phyloP scores from a whole-genome alignment of 2,888 invertebrate species.

The Trichogramma evanescens region DNA sequence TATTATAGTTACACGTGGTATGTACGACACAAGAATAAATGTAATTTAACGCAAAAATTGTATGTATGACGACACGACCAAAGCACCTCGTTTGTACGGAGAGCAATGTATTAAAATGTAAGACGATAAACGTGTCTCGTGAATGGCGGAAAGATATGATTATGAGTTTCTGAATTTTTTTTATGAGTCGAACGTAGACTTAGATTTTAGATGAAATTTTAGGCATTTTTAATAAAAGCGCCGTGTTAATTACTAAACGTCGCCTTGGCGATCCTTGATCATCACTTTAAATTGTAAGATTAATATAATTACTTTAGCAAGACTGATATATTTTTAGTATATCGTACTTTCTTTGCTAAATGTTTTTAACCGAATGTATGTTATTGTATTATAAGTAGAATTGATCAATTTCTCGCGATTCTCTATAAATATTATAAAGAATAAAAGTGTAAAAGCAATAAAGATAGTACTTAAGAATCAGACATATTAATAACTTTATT shows the following conservation, averaged over 20 bases:
- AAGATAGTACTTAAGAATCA: constrained; percentile 16
- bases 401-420: constrained; percentile 18
- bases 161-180: constrained; percentile 20
- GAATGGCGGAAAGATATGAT: constrained; percentile 3
- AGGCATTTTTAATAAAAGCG: constrained; percentile 12
- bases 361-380: constrained; percentile 12
- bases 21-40: not conserved
- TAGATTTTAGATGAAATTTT: constrained; percentile 20
- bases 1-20: constrained; percentile 22
- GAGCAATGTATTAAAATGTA: not conserved
- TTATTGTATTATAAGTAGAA: constrained; percentile 15
- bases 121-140: not conserved
- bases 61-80: constrained; percentile 40
- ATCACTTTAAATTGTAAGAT: no score
- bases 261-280: no score
- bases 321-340: constrained; percentile 18
- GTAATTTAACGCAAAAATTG: not conserved
- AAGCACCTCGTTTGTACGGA: constrained; percentile 34
- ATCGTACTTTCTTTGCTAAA: constrained; percentile 15
- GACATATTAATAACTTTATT: constrained; percentile 2
- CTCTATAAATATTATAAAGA: constrained; percentile 15
- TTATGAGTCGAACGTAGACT: constrained; percentile 17
- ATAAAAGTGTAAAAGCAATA: constrained; percentile 22
- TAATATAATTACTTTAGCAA: constrained; percentile 14
- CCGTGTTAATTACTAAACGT: no score